phyloP scores from a whole-genome alignment of 1,140 invertebrate genomes.

The Zaprionus davidi region DNA sequence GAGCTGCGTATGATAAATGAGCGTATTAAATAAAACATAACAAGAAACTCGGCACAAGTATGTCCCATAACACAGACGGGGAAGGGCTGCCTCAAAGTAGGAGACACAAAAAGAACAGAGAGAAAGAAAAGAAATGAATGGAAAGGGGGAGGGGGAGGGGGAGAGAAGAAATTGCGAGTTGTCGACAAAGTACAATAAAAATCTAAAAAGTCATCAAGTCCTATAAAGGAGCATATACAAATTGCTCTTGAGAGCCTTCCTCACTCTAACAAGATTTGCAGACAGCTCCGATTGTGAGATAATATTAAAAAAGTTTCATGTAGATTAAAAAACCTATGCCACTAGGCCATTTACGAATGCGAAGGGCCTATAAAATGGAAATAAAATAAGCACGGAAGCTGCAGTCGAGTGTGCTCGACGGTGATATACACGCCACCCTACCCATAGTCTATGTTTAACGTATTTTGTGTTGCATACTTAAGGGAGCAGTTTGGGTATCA shows the following conservation, averaged over 20 bases:
- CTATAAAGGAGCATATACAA: slow-evolving; percentile 3
- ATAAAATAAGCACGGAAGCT: no score
- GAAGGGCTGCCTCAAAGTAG: slow-evolving; percentile 3
- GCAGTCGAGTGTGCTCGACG: no score
- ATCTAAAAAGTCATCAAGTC: slow-evolving; percentile 22
- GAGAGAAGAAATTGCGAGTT: slow-evolving; percentile 1
- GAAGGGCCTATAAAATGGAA: no score
- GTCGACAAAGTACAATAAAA: slow-evolving; percentile 22
- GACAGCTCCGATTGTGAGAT: slow-evolving; percentile 2
- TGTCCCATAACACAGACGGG: slow-evolving; percentile 5
- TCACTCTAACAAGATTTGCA: not conserved
- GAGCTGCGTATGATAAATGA: slow-evolving; percentile 62
- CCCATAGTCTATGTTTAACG: no score
- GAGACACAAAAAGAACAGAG: not conserved
- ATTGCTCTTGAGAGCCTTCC: slow-evolving; percentile 2
- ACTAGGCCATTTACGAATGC: slow-evolving; percentile 1
- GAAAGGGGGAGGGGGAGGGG: not conserved
- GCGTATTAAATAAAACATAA: slow-evolving; percentile 67
- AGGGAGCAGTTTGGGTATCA: no score
- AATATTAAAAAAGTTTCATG: slow-evolving; percentile 2
- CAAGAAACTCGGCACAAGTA: slow-evolving; percentile 42
- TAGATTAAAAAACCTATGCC: not conserved
- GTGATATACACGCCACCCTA: no score
- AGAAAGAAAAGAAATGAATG: not conserved
- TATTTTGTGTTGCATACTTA: no score